Evolutionary conservation across 2,113 vertebrate genomes (phyloP), one percentile per base, ranked within the genome.

Genomic region (Daboia siamensis): DNA sequence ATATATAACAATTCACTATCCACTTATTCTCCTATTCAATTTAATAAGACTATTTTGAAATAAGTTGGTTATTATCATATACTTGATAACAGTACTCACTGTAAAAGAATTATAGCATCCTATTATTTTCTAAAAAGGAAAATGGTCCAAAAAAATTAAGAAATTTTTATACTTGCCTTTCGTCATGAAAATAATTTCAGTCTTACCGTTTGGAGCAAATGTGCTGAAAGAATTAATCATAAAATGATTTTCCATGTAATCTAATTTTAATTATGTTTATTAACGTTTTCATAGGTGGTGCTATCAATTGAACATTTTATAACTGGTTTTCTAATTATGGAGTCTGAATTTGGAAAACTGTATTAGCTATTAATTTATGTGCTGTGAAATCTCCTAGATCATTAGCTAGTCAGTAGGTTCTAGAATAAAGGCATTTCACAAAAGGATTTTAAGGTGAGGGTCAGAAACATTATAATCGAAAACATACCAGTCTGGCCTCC

Each of bases 351-450:
- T 90, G 95, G 96, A 97, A 97, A 95, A 96, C 97, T 97, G 96
- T 97, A 97, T 97, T 97, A 97, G 97, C 96, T 96, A 97, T 97
- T 96, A 97, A 98, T 98, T 98, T 98, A 98, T 98, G 98, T 98
- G 96, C 97, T 98, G 98, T 98, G 98, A 98, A 98, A 97, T 97
- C 97, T 97, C 97, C 98, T 97, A 97, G 98, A 98, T 98, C 98
- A 98, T 97, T 97, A 97, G 97, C 96, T 97, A 97, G 97, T 97
- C 98, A 95, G 97, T 97, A 74, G 97, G 97, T 96, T 98, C 97
- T 96, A 96, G 96, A 96, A 97, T 96, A 97, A 98, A 97, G 95
- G 95, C 97, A 95, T 96, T 95, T 97, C 98, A 98, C 98, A 98
- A 98, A 98, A 97, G 93, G 96, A 97, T 97, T 97, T 96, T 94